A percentile compares a stretch with the other conserved stretches of the same genome.
These are phyloP conservation scores for Parazoanthus swiftii DNA, from an alignment of 92 coral and sea anemone genomes.

Conservation along the genomic window DNA sequence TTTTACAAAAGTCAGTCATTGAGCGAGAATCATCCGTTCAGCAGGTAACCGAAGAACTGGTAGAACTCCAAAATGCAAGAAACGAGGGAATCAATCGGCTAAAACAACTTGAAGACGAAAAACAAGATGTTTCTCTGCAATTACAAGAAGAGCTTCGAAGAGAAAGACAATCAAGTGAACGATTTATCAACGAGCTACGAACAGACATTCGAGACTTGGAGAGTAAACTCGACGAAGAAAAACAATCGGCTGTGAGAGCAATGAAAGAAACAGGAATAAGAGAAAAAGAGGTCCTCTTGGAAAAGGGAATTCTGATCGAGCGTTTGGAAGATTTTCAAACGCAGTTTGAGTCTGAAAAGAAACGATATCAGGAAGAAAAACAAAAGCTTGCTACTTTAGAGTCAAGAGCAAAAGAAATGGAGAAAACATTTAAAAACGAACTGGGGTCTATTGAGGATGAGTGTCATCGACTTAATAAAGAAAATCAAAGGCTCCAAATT, in stretches of 20 bases:
- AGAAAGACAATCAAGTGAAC: slow-evolving; percentile 51
- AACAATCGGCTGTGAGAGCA: slow-evolving; percentile 37
- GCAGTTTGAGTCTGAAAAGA: slow-evolving; percentile 40
- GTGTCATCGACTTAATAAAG: slow-evolving; percentile 32
- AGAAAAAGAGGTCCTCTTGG: slow-evolving; percentile 51
- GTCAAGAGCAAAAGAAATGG: slow-evolving; percentile 39
- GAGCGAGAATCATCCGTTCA: neutral
- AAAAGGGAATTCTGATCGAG: slow-evolving; percentile 53
- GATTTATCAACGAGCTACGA: slow-evolving; percentile 53
- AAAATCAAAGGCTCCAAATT: slow-evolving; percentile 39
- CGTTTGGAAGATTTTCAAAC: slow-evolving; percentile 62
- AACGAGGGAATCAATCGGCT: slow-evolving; percentile 43
- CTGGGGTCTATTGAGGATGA: slow-evolving; percentile 44
- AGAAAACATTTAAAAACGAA: slow-evolving; percentile 30
- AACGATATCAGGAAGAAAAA: slow-evolving; percentile 14
- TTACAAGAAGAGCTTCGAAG: slow-evolving; percentile 40
- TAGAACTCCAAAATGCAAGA: slow-evolving; percentile 50
- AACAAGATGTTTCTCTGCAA: slow-evolving; percentile 45
- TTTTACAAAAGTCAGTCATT: slow-evolving; percentile 18
- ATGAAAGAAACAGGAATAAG: slow-evolving; percentile 45
- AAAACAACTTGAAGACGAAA: slow-evolving; percentile 59
- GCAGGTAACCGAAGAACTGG: slow-evolving; percentile 36
- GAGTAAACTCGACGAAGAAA: slow-evolving; percentile 42
- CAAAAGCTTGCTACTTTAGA: slow-evolving; percentile 44
- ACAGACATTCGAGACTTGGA: slow-evolving; percentile 53